Evolutionary conservation across 1,140 invertebrate species (phyloP).

Genomic region (Elymnias hypermnestra): DNA sequence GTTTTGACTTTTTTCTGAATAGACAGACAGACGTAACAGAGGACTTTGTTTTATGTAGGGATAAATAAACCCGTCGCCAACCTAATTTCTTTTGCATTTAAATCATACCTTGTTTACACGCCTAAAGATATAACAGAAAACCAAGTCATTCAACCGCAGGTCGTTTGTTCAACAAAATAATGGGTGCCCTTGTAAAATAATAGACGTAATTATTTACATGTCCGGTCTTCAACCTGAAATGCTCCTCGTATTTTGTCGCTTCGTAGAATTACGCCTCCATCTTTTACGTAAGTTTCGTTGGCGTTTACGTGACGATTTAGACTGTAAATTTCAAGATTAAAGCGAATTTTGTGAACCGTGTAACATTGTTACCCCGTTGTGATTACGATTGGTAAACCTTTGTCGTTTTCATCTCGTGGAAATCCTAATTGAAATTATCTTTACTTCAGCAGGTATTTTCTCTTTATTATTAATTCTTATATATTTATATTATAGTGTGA

Average conservation of each 20-base stretch:
- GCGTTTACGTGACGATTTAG: slow-evolving; percentile 2
- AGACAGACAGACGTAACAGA: too few species aligned
- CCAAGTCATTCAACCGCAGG: not conserved
- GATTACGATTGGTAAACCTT: not conserved
- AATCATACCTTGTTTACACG: too few species aligned
- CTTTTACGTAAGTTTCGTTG: slow-evolving; percentile 2
- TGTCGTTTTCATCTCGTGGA: not conserved
- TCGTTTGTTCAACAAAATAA: not conserved
- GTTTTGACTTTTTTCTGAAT: too few species aligned
- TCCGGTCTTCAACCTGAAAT: not conserved
- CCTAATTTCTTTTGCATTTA: too few species aligned
- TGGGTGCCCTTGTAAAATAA: not conserved
- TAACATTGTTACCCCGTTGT: not conserved
- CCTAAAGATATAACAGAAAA: too few species aligned
- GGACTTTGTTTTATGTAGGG: too few species aligned
- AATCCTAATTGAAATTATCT: not conserved
- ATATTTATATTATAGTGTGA: too few species aligned
- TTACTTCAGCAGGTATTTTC: too few species aligned
- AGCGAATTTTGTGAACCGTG: not conserved
- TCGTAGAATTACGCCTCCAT: not conserved
- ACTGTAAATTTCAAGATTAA: not conserved
- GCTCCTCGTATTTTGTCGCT: not conserved
- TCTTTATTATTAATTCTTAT: too few species aligned
- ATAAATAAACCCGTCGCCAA: too few species aligned
- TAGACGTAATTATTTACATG: slow-evolving; percentile 7